A percentile compares a stretch with the other conserved stretches of the same genome.
These are phyloP conservation scores for Rhabdophis nuchalis DNA, from an alignment of 2,797 vertebrate genomes.

Conservation along the genomic window DNA sequence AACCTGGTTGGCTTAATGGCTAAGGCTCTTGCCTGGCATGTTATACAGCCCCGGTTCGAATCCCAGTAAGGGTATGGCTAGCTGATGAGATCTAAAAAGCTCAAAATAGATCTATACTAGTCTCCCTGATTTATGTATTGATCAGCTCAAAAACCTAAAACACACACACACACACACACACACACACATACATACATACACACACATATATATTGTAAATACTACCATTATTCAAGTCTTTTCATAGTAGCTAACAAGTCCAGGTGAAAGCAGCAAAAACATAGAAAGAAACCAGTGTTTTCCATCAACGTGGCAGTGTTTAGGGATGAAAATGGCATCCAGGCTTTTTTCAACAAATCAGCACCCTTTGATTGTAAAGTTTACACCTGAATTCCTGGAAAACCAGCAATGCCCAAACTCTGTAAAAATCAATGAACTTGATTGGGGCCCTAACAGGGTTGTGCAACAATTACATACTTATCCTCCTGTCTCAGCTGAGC, in stretches of 20 bases:
- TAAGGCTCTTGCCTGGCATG: too few species aligned
- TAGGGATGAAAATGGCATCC: neutral
- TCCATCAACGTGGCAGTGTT: neutral
- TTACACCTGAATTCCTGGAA: neutral
- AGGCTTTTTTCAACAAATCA: neutral
- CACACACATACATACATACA: neutral
- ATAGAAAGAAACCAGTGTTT: neutral
- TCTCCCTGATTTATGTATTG: too few species aligned
- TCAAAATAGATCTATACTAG: too few species aligned
- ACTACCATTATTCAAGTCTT: neutral
- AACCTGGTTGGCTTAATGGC: too few species aligned
- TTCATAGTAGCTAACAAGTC: neutral
- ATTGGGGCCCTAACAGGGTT: too few species aligned
- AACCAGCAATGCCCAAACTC: neutral
- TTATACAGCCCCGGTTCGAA: too few species aligned
- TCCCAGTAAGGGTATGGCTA: too few species aligned
- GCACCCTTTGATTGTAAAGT: neutral
- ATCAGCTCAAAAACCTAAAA: too few species aligned
- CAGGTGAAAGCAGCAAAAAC: neutral
- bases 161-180: too few species aligned
- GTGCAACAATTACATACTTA: too few species aligned
- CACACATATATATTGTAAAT: neutral
- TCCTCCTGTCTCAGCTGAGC: too few species aligned
- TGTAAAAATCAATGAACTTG: neutral
- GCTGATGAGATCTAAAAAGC: too few species aligned